phyloP scores from a whole-genome alignment of 2,797 vertebrate species.

The Myripristis murdjan region DNA sequence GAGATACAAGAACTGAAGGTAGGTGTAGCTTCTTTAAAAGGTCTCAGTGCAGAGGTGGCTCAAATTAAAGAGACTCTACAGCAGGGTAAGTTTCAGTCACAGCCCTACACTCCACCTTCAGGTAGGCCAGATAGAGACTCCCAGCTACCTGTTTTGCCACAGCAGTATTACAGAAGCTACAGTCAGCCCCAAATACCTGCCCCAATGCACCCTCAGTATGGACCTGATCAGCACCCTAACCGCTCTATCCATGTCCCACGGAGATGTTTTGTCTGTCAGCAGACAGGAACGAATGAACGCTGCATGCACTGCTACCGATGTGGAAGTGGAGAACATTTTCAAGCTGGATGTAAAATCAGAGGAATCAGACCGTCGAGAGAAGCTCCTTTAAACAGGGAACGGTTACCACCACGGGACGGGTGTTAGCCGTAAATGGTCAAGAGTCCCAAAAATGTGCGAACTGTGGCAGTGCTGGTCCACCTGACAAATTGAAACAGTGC shows the following conservation, averaged over 20 bases:
- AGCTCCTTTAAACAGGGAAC: neutral
- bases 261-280: conserved; percentile 19
- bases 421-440: neutral
- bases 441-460: conserved; percentile 29
- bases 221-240: rapidly evolving
- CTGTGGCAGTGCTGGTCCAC: neutral
- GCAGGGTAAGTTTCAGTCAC: neutral
- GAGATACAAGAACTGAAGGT: neutral
- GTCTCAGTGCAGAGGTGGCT: conserved; percentile 20
- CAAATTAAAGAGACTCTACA: conserved; percentile 38
- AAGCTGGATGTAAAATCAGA: conserved; percentile 15
- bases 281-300: neutral
- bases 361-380: neutral
- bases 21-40: conserved; percentile 11
- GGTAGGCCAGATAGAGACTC: neutral
- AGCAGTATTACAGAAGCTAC: neutral
- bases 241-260: rapidly evolving
- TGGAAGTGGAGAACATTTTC: conserved; percentile 35
- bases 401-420: conserved; percentile 9
- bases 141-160: neutral
- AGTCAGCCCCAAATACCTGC: neutral
- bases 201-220: neutral
- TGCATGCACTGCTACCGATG: conserved; percentile 35
- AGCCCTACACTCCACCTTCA: neutral
- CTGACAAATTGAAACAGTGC: too few species aligned